These are phyloP conservation scores for Tetrax tetrax DNA, from an alignment of 2,113 vertebrate genomes.

Conservation along the genomic window DNA sequence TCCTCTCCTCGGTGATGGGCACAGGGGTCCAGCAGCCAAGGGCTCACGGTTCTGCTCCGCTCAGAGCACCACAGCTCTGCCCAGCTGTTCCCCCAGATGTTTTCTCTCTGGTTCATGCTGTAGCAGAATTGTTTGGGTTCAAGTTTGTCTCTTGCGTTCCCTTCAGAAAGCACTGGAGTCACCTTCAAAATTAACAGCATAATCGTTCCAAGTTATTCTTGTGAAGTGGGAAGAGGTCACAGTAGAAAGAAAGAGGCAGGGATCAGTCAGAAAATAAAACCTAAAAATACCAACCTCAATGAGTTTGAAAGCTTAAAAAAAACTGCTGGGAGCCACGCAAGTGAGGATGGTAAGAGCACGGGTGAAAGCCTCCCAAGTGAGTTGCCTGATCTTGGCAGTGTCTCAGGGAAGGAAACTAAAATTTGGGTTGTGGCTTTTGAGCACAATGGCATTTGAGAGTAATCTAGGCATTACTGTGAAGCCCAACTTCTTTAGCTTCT, in stretches of 20 bases:
- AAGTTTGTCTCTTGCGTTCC: neutral
- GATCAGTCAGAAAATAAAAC: neutral
- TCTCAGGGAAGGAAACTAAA: neutral
- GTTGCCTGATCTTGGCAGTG: neutral
- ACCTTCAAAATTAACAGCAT: neutral
- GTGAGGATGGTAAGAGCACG: neutral
- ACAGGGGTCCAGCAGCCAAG: accelerated
- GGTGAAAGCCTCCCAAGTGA: accelerated
- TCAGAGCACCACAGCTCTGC: neutral
- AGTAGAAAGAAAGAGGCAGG: neutral
- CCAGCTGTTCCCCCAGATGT: neutral
- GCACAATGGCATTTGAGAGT: neutral
- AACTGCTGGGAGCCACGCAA: neutral
- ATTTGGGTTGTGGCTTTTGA: neutral
- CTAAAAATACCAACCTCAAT: neutral
- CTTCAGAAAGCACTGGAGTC: neutral
- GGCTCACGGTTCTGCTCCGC: neutral
- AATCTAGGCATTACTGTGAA: neutral
- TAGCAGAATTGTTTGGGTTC: neutral
- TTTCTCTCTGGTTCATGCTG: neutral
- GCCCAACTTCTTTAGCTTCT: neutral
- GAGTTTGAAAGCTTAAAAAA: neutral
- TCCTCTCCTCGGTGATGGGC: neutral
- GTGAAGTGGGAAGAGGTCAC: neutral
- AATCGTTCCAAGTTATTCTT: neutral